Evolutionary conservation across 1,140 invertebrate species (phyloP).

Genomic region (Centruroides sculpturatus): DNA sequence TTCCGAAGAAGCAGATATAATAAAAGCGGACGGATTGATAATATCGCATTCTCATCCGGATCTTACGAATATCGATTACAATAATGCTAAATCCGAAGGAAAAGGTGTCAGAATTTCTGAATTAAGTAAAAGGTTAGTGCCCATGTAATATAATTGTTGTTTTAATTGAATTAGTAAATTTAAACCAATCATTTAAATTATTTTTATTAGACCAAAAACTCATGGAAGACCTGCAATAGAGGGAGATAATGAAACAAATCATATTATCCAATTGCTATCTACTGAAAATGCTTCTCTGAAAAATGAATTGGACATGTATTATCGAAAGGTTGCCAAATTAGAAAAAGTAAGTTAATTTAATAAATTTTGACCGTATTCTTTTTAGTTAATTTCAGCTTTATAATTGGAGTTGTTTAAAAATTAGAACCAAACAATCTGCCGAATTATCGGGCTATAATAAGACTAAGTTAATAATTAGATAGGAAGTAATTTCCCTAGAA

Average conservation of each 20-base stretch:
- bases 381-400: too few species aligned
- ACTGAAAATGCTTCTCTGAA: slow-evolving; percentile 72
- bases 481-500: too few species aligned
- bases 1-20: neutral
- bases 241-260: slow-evolving; percentile 20
- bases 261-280: slow-evolving; percentile 67
- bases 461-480: too few species aligned
- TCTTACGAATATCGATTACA: neutral
- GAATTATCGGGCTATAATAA: too few species aligned
- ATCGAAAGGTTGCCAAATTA: slow-evolving; percentile 69
- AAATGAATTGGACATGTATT: slow-evolving; percentile 59
- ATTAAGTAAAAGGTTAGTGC: too few species aligned
- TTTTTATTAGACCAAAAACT: slow-evolving; percentile 35
- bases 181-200: too few species aligned
- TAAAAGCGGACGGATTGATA: slow-evolving; percentile 7
- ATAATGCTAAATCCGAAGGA: too few species aligned
- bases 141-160: too few species aligned
- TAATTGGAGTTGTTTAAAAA: too few species aligned
- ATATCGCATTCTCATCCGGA: slow-evolving; percentile 64
- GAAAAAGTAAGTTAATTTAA: slow-evolving; percentile 46
- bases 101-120: too few species aligned
- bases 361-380: too few species aligned
- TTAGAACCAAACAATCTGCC: too few species aligned
- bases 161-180: neutral
- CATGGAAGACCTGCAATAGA: slow-evolving; percentile 41